Percentiles rank a stretch among this genome's conserved stretches.
Evolutionary conservation across 2,797 vertebrate genomes (phyloP).

Genomic region (Squalus acanthias): DNA sequence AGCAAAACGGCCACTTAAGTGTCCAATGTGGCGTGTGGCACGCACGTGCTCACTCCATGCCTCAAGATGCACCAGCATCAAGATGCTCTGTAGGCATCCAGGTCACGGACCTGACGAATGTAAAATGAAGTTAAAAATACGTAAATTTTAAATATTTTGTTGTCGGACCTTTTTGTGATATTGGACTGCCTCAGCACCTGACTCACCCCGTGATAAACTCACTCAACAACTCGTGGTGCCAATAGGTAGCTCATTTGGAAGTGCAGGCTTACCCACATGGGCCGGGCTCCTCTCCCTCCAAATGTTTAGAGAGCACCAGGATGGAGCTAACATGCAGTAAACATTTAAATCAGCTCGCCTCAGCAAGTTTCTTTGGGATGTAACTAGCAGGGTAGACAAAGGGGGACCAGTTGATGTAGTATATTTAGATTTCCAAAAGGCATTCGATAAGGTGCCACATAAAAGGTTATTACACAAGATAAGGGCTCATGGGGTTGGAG

Average conservation of each 20-base stretch:
- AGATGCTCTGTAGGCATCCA: not conserved
- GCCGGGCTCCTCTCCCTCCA: no score
- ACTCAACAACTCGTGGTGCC: not conserved
- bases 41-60: no score
- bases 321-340: not conserved
- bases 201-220: not conserved
- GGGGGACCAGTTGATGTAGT: no score
- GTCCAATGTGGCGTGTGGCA: not conserved
- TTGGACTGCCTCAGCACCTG: not conserved
- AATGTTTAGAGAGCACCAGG: not conserved
- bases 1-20: not conserved
- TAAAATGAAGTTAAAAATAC: not conserved
- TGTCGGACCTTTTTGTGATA: not conserved
- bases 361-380: not conserved
- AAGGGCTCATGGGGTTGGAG: no score
- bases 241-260: not conserved
- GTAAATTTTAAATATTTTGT: not conserved
- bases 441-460: no score
- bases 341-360: not conserved
- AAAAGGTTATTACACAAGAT: no score
- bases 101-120: not conserved
- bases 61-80: not conserved
- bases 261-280: not conserved
- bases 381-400: no score
- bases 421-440: no score